A percentile compares a stretch with the other conserved stretches of the same genome.
phyloP scores from a whole-genome alignment of 2,113 vertebrate species.

The Aphyosemion australe region DNA sequence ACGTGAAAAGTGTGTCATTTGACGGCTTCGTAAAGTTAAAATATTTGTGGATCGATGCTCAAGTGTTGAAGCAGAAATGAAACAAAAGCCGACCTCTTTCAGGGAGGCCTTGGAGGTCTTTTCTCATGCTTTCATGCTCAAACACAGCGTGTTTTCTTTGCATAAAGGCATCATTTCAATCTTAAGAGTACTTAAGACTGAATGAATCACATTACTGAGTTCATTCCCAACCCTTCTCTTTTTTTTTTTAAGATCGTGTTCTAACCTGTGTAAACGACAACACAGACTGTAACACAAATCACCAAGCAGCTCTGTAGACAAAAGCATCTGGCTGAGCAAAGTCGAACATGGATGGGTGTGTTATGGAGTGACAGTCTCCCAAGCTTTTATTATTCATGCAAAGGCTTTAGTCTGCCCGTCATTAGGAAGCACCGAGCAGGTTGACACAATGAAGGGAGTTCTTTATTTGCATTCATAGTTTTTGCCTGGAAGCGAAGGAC shows the following conservation, averaged over 20 bases:
- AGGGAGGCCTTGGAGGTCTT: constrained; percentile 9
- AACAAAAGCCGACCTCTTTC: constrained; percentile 1
- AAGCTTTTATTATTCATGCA: constrained; percentile 39
- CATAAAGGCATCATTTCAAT: constrained; percentile 15
- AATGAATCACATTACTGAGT: constrained; percentile 17
- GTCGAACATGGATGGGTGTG: constrained; percentile 41
- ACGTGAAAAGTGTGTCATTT: constrained; percentile 2
- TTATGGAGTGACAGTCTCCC: constrained; percentile 32
- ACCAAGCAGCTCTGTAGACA: constrained; percentile 9
- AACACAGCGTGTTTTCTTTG: neutral
- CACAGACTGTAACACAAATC: constrained; percentile 24
- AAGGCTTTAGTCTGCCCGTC: constrained; percentile 23
- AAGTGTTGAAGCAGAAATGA: neutral
- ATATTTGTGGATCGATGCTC: neutral
- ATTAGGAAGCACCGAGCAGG: constrained; percentile 19
- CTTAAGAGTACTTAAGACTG: neutral
- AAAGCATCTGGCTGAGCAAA: constrained; percentile 40
- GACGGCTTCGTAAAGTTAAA: neutral
- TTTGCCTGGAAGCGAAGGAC: constrained; percentile 6
- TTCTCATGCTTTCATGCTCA: neutral
- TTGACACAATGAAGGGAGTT: constrained; percentile 11
- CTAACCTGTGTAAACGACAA: constrained; percentile 41
- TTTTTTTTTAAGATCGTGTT: constrained; percentile 22
- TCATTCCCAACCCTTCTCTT: constrained; percentile 6
- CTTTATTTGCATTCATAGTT: constrained; percentile 11